Evolutionary conservation across 2,888 invertebrate species (phyloP), one percentile per base, ranked within the genome.

Genomic region (Xylota segnis): DNA sequence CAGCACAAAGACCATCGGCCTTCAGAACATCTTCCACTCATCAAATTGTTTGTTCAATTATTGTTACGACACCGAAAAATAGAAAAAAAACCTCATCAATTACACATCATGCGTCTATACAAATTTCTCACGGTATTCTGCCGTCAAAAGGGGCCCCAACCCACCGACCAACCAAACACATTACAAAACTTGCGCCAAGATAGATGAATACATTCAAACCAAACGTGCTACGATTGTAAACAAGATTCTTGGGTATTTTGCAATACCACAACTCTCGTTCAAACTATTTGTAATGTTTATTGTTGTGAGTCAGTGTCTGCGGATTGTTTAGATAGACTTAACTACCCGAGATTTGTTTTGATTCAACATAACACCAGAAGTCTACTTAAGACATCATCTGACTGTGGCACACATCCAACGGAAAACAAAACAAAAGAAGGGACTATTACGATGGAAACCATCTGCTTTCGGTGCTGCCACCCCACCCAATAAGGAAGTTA

Each of bases 71-170:
- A 71, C 29, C 23, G 23, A 23, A 23, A 23, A 54, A 52, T 10
- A 10, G n/a, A 18, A 12, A 32, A 56, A 45, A 70, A 77, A 61
- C 45, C 52, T 37, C 68, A 77, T 77, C 68, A 77, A 68, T 52
- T 43, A 66, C 52, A 50, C 45, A 65, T 47, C 45, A 71, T 71
- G 71, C 65, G 63, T 71, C 63, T 18, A 71, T 12, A 63, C 9
- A 29, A 37, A 56, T 61, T 81, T 81, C 81, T 68, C 74, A 74
- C 81, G 66, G 50, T 81, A 52, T 52, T 66, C 32, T 50, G 6
- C 47, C 23, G 18, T 14, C 45, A 18, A 50, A n/a, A 56, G n/a
- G 10, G 16, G 34, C 54, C 12, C 0, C 43, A 4, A 18, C 10
- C 29, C 54, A 4, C 29, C 27, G 3, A 0, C 18, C 37, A 14